A percentile compares a stretch with the other conserved stretches of the same genome.
phyloP scores from a whole-genome alignment of 2,797 vertebrate genomes.

The Cossypha dichroa region DNA sequence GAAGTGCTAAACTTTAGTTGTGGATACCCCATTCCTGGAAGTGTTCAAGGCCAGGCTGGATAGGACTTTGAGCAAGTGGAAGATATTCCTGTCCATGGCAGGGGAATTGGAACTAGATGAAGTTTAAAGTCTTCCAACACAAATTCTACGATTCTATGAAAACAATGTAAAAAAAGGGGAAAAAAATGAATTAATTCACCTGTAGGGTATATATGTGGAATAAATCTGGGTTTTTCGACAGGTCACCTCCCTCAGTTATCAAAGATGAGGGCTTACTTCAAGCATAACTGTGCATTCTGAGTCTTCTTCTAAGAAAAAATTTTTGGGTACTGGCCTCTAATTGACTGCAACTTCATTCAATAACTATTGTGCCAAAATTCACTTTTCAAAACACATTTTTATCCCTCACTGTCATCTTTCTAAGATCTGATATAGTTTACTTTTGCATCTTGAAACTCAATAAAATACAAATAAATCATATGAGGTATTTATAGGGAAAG shows the following conservation, averaged over 20 bases:
- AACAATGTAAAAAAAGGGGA: background rate
- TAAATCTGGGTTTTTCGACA: background rate
- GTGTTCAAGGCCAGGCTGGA: background rate
- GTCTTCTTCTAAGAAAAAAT: background rate
- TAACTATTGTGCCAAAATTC: background rate
- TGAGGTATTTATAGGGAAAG: rapidly evolving
- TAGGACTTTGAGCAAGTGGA: background rate
- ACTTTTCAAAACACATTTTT: background rate
- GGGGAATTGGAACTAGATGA: background rate
- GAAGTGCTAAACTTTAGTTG: no score
- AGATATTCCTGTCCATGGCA: background rate
- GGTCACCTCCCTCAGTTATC: background rate
- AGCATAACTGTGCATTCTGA: background rate
- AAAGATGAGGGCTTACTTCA: background rate
- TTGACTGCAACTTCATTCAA: background rate
- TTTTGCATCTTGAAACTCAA: background rate
- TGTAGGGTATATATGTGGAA: rapidly evolving
- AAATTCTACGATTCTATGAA: background rate
- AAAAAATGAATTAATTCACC: background rate
- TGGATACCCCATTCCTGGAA: background rate
- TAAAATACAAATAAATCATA: background rate
- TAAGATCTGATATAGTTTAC: background rate
- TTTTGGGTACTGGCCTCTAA: background rate
- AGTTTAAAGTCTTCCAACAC: background rate
- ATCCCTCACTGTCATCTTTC: background rate